phyloP scores from a whole-genome alignment of 2,113 vertebrate species.

The Struthio camelus region DNA sequence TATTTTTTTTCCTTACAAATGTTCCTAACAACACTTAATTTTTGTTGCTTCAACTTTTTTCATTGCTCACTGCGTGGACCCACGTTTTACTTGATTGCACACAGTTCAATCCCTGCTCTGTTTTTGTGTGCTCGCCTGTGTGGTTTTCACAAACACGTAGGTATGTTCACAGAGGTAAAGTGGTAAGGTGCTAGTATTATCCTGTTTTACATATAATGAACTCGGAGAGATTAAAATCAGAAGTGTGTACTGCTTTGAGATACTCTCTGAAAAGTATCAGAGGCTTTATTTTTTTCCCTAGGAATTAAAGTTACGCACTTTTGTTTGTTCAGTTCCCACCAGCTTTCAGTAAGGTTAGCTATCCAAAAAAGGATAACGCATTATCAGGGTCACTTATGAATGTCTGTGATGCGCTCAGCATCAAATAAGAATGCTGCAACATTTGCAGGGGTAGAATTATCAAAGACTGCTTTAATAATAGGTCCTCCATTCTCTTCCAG shows the following conservation, averaged over 20 bases:
- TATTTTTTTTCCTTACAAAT: background rate
- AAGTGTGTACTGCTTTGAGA: background rate
- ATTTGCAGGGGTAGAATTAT: background rate
- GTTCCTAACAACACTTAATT: background rate
- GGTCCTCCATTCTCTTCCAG: background rate
- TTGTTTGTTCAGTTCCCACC: background rate
- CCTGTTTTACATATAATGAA: background rate
- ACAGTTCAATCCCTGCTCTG: background rate
- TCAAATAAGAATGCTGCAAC: background rate
- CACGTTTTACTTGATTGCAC: background rate
- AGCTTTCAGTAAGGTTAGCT: background rate
- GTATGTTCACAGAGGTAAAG: background rate
- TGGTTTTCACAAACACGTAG: background rate
- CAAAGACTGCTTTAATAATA: background rate
- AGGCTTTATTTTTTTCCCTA: background rate
- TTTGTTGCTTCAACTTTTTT: background rate
- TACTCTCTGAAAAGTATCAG: background rate
- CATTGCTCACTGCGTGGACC: background rate
- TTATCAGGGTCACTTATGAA: background rate
- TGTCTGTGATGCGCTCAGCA: background rate
- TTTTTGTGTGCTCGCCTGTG: background rate
- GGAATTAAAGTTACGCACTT: background rate
- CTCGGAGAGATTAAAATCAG: background rate
- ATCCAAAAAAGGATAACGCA: accelerated
- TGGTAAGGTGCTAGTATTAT: background rate